phyloP scores from a whole-genome alignment of 2,797 vertebrate species.

The Mus caroli region DNA sequence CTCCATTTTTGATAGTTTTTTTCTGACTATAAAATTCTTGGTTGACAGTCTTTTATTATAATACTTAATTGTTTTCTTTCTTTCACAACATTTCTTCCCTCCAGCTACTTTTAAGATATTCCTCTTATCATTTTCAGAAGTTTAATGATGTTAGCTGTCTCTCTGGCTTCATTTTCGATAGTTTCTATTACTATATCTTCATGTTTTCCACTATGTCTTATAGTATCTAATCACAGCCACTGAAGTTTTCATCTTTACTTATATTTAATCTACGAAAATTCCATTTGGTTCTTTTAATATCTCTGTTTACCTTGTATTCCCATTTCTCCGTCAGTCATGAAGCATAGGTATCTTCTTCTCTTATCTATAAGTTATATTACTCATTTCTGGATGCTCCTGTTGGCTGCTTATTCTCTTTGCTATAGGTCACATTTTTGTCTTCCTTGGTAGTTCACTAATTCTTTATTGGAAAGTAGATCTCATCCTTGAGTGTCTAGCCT shows the following conservation, averaged over 20 bases:
- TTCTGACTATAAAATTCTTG: constrained; percentile 9
- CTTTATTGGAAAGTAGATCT: neutral
- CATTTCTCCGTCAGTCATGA: constrained; percentile 3
- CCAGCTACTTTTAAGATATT: neutral
- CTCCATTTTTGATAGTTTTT: constrained; percentile 28
- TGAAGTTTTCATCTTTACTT: neutral
- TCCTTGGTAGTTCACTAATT: neutral
- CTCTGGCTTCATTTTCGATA: constrained; percentile 15
- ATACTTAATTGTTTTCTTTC: neutral
- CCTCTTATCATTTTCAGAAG: constrained; percentile 14
- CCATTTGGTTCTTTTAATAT: constrained; percentile 17
- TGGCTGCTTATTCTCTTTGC: constrained; percentile 36
- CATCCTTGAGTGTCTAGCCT: neutral
- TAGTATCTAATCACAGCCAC: neutral
- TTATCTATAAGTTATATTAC: neutral
- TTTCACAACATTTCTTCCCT: neutral
- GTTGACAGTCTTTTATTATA: neutral
- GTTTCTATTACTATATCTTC: constrained; percentile 32
- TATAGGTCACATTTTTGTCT: neutral
- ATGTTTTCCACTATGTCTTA: neutral
- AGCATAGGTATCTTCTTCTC: neutral
- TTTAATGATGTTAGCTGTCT: constrained; percentile 27
- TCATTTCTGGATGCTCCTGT: neutral
- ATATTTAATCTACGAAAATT: neutral
- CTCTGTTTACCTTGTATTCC: neutral